Conservation (phyloP, 2,888 invertebrate genomes). For the Andrena haemorrhoa region DNA sequence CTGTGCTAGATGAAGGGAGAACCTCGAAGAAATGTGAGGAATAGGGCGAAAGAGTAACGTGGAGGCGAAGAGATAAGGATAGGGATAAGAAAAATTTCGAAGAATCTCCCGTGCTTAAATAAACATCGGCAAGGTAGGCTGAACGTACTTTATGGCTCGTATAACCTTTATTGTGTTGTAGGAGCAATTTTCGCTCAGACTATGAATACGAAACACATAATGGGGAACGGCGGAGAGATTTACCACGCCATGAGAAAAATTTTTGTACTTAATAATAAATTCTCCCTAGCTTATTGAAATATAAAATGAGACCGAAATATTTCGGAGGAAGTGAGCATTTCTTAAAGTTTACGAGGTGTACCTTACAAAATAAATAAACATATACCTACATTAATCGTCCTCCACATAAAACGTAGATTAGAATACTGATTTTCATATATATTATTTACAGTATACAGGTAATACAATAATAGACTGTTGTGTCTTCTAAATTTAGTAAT, state of each 20-base stretch:
- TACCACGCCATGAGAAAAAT: constrained; percentile 74
- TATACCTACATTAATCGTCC: no score
- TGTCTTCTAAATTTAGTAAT: no score
- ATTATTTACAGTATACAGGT: no score
- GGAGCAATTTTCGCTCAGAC: constrained; percentile 81
- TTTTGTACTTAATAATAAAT: constrained; percentile 71
- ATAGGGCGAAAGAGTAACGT: not conserved
- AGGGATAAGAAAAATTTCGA: constrained; percentile 10
- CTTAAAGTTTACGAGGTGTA: not conserved
- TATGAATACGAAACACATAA: constrained; percentile 82
- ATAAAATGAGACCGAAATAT: constrained; percentile 61
- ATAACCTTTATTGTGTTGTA: constrained; percentile 82
- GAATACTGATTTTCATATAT: no score
- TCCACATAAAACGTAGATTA: no score
- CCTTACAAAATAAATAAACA: no score
- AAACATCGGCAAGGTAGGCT: constrained; percentile 76
- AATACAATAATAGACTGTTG: no score
- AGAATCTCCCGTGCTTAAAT: constrained; percentile 71
- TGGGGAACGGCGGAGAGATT: constrained; percentile 74
- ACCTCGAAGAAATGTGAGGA: constrained; percentile 1
- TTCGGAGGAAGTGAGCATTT: constrained; percentile 23
- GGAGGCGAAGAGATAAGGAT: not conserved
- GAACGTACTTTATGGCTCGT: constrained; percentile 80
- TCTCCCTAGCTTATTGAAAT: constrained; percentile 71
- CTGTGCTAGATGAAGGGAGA: not conserved